Evolutionary conservation across 2,888 invertebrate species (phyloP).

Genomic region (Smittia sp.): DNA sequence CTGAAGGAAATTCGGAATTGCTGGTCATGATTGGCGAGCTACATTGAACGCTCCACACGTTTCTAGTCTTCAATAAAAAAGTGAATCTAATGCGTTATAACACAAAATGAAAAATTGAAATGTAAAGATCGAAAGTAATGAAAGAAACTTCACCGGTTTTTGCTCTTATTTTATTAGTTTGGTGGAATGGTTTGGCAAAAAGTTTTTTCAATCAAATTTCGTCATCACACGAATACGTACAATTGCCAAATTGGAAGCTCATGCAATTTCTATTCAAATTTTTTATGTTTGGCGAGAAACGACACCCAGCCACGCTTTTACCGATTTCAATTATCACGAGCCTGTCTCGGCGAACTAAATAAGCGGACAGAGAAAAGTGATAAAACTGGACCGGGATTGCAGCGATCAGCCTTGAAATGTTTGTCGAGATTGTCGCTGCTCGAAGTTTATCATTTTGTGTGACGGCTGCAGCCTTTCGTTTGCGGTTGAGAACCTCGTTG

Average conservation of each 20-base stretch:
- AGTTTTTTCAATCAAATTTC: background rate
- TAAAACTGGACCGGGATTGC: background rate
- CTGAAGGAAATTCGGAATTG: too few relatives aligned
- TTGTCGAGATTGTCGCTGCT: background rate
- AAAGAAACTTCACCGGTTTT: background rate
- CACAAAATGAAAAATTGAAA: background rate
- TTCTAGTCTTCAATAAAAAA: too few relatives aligned
- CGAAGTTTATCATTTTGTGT: too few relatives aligned
- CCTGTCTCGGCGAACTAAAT: background rate
- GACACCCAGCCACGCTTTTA: background rate
- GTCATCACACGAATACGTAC: background rate
- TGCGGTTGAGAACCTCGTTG: too few relatives aligned
- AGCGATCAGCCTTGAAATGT: background rate
- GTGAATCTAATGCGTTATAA: too few relatives aligned
- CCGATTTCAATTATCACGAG: background rate
- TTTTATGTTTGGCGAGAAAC: background rate
- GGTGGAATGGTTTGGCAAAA: background rate
- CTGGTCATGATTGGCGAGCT: too few relatives aligned
- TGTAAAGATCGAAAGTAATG: background rate
- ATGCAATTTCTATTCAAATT: background rate
- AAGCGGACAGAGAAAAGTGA: background rate
- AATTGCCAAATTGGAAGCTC: constrained; percentile 4
- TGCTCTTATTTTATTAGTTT: background rate
- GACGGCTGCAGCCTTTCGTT: too few relatives aligned
- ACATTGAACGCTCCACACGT: too few relatives aligned